Percentiles rank a stretch among this genome's conserved stretches.
Evolutionary conservation across 2,113 vertebrate species (phyloP).

Genomic region (Agelaius tricolor): DNA sequence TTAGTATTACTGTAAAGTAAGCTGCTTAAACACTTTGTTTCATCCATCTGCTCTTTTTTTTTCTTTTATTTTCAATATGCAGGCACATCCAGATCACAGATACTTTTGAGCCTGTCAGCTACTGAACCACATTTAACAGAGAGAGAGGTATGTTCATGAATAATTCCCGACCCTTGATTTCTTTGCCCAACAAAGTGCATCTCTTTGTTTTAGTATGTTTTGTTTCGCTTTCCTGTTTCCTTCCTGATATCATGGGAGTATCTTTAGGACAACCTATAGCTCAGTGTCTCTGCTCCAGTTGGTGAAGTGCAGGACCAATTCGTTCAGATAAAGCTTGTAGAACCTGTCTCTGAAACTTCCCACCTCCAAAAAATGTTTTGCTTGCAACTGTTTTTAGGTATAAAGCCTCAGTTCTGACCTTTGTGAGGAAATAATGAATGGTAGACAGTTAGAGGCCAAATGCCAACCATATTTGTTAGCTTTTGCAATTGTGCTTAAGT

Average conservation of each 20-base stretch:
- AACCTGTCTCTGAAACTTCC: background rate
- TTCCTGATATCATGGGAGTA: background rate
- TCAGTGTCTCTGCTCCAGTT: background rate
- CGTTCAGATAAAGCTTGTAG: background rate
- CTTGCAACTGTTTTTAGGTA: background rate
- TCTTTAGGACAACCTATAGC: background rate
- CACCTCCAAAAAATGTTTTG: background rate
- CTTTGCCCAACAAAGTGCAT: background rate
- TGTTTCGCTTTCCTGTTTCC: background rate
- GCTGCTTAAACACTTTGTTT: constrained; percentile 42
- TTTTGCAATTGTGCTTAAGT: background rate
- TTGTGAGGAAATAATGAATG: background rate
- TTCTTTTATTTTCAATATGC: background rate
- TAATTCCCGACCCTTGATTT: background rate
- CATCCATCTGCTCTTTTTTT: constrained; percentile 27
- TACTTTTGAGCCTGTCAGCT: background rate
- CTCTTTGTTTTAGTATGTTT: background rate
- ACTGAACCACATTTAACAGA: background rate
- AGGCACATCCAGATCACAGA: background rate
- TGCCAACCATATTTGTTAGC: background rate
- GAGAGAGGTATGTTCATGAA: background rate
- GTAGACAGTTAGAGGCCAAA: background rate
- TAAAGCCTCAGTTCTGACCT: background rate
- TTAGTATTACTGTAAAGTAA: constrained; percentile 16
- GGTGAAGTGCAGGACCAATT: background rate